Percentiles rank a stretch among this genome's conserved stretches.
These are phyloP conservation scores for Poecilia wingei DNA, from an alignment of 2,797 vertebrate species.

Conservation along the genomic window DNA sequence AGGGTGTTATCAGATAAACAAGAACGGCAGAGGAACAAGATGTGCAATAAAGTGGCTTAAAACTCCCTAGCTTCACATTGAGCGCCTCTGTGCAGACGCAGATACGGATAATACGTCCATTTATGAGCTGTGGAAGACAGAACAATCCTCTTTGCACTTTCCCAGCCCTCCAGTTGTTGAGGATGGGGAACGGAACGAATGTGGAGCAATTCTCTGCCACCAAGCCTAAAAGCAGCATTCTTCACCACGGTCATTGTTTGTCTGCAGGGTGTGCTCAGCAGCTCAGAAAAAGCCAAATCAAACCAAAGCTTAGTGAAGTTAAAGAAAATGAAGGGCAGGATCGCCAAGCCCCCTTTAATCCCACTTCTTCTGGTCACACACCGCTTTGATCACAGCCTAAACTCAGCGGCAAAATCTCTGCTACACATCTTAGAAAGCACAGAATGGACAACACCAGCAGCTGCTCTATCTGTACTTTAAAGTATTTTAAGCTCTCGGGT, in stretches of 20 bases:
- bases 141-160: slow-evolving; percentile 38
- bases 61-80: slow-evolving; percentile 42
- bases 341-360: slow-evolving; percentile 34
- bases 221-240: slow-evolving; percentile 63
- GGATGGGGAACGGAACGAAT: slow-evolving; percentile 45
- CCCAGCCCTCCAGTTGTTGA: slow-evolving; percentile 32
- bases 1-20: slow-evolving; percentile 18
- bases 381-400: slow-evolving; percentile 42
- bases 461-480: slow-evolving; percentile 20
- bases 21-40: slow-evolving; percentile 1
- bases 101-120: slow-evolving; percentile 39
- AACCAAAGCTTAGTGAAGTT: slow-evolving; percentile 34
- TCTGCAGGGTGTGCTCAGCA: slow-evolving; percentile 59
- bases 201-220: slow-evolving; percentile 46
- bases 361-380: slow-evolving; percentile 33
- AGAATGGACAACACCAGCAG: slow-evolving; percentile 33
- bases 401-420: slow-evolving; percentile 39
- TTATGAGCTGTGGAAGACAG: slow-evolving; percentile 30
- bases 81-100: slow-evolving; percentile 11
- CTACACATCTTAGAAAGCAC: slow-evolving; percentile 27
- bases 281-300: slow-evolving; percentile 34
- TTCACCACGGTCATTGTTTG: slow-evolving; percentile 50
- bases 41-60: slow-evolving; percentile 21
- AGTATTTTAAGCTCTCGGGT: slow-evolving; percentile 44
- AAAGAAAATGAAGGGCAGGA: slow-evolving; percentile 38